Evolutionary conservation across 2,888 invertebrate genomes (phyloP).

Genomic region (Mimachlamys varia): DNA sequence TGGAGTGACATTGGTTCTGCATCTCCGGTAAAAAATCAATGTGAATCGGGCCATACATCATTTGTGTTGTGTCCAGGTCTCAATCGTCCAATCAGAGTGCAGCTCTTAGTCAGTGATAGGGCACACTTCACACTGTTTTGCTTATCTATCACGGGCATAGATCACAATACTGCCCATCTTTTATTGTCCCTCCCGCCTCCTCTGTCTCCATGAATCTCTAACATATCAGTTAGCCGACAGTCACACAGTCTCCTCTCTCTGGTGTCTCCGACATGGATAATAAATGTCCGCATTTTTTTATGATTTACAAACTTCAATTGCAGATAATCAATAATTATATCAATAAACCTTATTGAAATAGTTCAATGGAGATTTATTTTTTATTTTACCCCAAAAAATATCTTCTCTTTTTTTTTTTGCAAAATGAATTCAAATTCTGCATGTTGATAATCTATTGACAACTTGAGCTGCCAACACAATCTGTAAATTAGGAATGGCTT

Average conservation of each 20-base stretch:
- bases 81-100: neutral
- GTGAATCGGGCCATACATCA: conserved; percentile 12
- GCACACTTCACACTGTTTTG: conserved; percentile 3
- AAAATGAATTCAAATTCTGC: too few relatives aligned
- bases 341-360: too few relatives aligned
- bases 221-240: neutral
- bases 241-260: neutral
- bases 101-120: conserved; percentile 25
- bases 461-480: too few relatives aligned
- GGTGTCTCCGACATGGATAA: neutral
- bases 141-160: conserved; percentile 16
- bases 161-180: neutral
- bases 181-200: neutral
- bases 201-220: neutral
- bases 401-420: too few relatives aligned
- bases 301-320: neutral
- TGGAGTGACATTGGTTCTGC: conserved; percentile 13
- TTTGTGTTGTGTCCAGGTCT: neutral
- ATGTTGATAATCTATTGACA: too few relatives aligned
- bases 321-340: too few relatives aligned
- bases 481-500: too few relatives aligned
- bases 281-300: neutral
- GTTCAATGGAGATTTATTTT: too few relatives aligned
- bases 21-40: conserved; percentile 5
- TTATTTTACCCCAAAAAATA: too few relatives aligned